These are phyloP conservation scores for Xiphias gladius DNA, from an alignment of 2,113 vertebrate genomes.

Conservation along the genomic window DNA sequence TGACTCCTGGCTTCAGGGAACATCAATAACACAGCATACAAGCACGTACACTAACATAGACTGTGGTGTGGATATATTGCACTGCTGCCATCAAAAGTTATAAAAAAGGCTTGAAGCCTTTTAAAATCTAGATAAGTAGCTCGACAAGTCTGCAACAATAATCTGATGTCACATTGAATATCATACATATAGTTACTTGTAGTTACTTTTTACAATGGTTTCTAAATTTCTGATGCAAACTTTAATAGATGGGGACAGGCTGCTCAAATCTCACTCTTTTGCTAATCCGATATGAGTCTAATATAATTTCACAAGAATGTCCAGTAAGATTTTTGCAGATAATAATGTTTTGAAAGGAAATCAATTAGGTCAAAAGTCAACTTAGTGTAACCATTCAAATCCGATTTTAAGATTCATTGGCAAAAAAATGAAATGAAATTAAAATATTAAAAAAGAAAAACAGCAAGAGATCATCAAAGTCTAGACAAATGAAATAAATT, in stretches of 20 bases:
- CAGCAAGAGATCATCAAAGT: not conserved
- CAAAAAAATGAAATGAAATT: no score
- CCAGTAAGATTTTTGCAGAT: no score
- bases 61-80: conserved; percentile 14
- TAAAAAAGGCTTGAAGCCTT: conserved; percentile 3
- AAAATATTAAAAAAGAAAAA: not conserved
- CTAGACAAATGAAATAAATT: conserved; percentile 12
- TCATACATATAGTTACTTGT: not conserved
- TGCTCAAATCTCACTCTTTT: not conserved
- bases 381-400: not conserved
- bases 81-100: conserved; percentile 6
- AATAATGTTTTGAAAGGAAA: not conserved
- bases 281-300: not conserved
- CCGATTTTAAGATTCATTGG: not conserved
- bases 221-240: conserved; percentile 2
- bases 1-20: conserved; percentile 65
- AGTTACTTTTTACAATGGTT: not conserved
- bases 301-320: not conserved
- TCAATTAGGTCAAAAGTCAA: not conserved
- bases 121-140: not conserved
- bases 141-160: not conserved
- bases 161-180: not conserved
- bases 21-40: conserved; percentile 70
- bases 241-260: not conserved
- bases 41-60: conserved; percentile 41